These are phyloP conservation scores for Latrodectus geometricus DNA, from an alignment of 1,140 invertebrate genomes.

Conservation along the genomic window DNA sequence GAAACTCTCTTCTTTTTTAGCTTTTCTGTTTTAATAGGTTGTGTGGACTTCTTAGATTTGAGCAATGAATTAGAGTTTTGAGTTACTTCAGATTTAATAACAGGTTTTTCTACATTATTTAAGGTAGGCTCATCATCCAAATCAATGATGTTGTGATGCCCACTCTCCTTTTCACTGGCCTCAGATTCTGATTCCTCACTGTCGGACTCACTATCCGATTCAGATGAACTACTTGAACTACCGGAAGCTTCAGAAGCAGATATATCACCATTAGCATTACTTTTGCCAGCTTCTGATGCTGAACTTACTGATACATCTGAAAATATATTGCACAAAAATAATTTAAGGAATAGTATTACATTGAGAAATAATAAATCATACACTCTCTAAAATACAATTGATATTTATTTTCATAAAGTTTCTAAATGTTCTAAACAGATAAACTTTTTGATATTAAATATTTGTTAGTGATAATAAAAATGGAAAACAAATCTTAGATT, in stretches of 20 bases:
- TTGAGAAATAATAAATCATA: too few relatives aligned
- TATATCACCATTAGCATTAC: slow-evolving; percentile 22
- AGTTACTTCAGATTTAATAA: slow-evolving; percentile 1
- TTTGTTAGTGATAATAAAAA: too few relatives aligned
- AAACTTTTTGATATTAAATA: too few relatives aligned
- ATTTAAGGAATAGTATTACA: too few relatives aligned
- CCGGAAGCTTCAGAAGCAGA: slow-evolving; percentile 27
- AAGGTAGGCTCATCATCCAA: slow-evolving; percentile 10
- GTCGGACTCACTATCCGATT: slow-evolving; percentile 39
- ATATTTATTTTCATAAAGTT: too few relatives aligned
- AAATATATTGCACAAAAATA: not conserved
- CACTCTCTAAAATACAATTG: too few relatives aligned
- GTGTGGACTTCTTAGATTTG: slow-evolving; percentile 10
- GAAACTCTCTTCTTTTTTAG: slow-evolving; percentile 21
- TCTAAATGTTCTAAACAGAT: too few relatives aligned
- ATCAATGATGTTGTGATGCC: slow-evolving; percentile 39
- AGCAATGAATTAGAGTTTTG: slow-evolving; percentile 33
- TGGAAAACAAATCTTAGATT: too few relatives aligned
- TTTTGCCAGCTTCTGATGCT: slow-evolving; percentile 48
- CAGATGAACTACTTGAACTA: slow-evolving; percentile 22
- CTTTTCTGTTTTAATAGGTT: slow-evolving; percentile 22
- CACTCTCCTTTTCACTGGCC: slow-evolving; percentile 58
- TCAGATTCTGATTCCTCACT: slow-evolving; percentile 52
- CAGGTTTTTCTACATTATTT: slow-evolving; percentile 3
- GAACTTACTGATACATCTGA: slow-evolving; percentile 44